Conservation (phyloP, 1,140 invertebrate genomes). For the Chrysomallon squamiferum region DNA sequence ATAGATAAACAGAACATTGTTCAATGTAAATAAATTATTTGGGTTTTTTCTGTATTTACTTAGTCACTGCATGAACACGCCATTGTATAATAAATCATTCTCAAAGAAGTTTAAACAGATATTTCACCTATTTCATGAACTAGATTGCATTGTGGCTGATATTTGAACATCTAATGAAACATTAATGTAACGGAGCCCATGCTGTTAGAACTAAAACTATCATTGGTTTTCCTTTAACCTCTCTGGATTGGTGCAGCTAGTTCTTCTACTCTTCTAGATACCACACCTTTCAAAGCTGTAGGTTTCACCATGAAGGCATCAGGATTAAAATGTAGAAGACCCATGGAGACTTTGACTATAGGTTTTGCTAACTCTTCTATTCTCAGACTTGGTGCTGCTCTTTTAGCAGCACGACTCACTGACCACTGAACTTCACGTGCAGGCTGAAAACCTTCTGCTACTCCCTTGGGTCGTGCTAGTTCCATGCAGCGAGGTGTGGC, state of each 20-base stretch:
- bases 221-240: too few species aligned
- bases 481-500: slow-evolving; percentile 46
- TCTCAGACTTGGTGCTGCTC: slow-evolving; percentile 36
- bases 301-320: slow-evolving; percentile 54
- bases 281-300: slow-evolving; percentile 49
- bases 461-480: slow-evolving; percentile 40
- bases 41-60: too few species aligned
- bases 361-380: slow-evolving; percentile 47
- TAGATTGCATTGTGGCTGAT: too few species aligned
- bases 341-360: slow-evolving; percentile 52
- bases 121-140: too few species aligned
- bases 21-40: too few species aligned
- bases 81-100: too few species aligned
- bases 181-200: too few species aligned
- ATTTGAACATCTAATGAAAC: too few species aligned
- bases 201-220: too few species aligned
- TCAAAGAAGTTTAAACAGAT: too few species aligned
- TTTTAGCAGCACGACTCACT: slow-evolving; percentile 41
- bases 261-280: slow-evolving; percentile 39
- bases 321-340: slow-evolving; percentile 57
- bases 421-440: slow-evolving; percentile 44
- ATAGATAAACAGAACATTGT: too few species aligned
- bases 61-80: too few species aligned
- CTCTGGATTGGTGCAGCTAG: slow-evolving; percentile 47
- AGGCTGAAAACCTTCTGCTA: slow-evolving; percentile 47